These are phyloP conservation scores for Pluvialis apricaria DNA, from an alignment of 2,113 vertebrate species.

Conservation along the genomic window DNA sequence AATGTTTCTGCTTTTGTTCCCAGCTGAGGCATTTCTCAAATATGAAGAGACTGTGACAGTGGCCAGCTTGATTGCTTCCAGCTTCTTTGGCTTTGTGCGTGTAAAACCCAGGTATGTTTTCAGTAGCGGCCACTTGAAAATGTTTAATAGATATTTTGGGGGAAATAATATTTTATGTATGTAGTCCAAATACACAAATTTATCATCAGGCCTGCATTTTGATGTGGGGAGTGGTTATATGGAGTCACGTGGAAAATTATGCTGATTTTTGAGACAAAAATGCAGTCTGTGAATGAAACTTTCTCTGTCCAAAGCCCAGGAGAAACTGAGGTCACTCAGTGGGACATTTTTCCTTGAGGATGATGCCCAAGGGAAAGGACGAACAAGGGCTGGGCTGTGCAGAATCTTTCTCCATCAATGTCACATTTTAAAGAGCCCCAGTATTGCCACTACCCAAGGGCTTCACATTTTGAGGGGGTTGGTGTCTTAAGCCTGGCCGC, in stretches of 20 bases:
- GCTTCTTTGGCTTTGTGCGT: not conserved
- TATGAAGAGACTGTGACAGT: not conserved
- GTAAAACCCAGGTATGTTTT: not conserved
- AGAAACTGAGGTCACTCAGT: not conserved
- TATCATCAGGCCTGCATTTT: not conserved
- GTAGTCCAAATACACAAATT: not conserved
- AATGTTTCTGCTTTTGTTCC: not conserved
- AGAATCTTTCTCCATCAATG: not conserved
- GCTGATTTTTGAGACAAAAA: not conserved
- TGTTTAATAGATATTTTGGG: not conserved
- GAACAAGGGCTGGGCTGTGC: not conserved
- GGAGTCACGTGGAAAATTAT: not conserved
- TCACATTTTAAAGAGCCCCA: not conserved
- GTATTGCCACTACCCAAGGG: not conserved
- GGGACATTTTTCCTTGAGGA: not conserved
- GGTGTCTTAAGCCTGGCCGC: not conserved
- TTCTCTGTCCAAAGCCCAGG: not conserved
- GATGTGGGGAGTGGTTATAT: not conserved
- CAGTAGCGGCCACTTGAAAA: not conserved
- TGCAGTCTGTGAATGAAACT: not conserved
- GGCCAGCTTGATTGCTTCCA: not conserved
- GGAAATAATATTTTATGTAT: not conserved
- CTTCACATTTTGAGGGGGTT: not conserved
- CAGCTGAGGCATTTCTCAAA: not conserved
- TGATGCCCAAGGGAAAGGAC: not conserved